Evolutionary conservation across 1,140 invertebrate genomes (phyloP).

Genomic region (Coenobita brevimanus): DNA sequence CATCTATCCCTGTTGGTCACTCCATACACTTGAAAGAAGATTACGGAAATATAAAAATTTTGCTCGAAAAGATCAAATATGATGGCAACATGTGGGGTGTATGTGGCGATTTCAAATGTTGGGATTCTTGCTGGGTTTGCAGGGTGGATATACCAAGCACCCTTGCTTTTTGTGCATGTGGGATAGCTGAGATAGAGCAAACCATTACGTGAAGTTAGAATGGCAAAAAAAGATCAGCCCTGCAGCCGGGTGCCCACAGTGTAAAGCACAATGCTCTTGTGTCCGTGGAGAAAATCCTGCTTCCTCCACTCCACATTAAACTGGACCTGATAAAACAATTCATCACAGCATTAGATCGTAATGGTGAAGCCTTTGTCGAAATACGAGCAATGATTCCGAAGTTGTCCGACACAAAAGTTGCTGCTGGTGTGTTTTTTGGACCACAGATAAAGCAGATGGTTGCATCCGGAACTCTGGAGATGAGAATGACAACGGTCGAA

Average conservation of each 20-base stretch:
- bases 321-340: no score
- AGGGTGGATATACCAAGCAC: constrained; percentile 73
- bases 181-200: constrained; percentile 65
- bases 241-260: constrained; percentile 20
- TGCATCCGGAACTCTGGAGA: neutral
- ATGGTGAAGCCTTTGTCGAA: constrained; percentile 15
- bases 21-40: constrained; percentile 56
- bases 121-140: constrained; percentile 70
- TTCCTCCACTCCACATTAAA: constrained; percentile 30
- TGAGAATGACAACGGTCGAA: constrained; percentile 14
- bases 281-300: constrained; percentile 3
- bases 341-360: constrained; percentile 26
- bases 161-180: constrained; percentile 72
- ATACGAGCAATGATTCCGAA: constrained; percentile 28
- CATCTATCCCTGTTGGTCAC: constrained; percentile 55
- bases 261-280: constrained; percentile 11
- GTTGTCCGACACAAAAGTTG: neutral
- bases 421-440: constrained; percentile 15
- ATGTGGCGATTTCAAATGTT: constrained; percentile 71
- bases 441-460: constrained; percentile 19
- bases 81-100: constrained; percentile 62
- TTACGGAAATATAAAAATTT: constrained; percentile 39
- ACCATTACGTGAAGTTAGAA: constrained; percentile 31
- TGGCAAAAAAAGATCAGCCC: neutral
- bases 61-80: constrained; percentile 50